Conservation (phyloP, 2,888 invertebrate genomes). For the Cheilosia pagana region DNA sequence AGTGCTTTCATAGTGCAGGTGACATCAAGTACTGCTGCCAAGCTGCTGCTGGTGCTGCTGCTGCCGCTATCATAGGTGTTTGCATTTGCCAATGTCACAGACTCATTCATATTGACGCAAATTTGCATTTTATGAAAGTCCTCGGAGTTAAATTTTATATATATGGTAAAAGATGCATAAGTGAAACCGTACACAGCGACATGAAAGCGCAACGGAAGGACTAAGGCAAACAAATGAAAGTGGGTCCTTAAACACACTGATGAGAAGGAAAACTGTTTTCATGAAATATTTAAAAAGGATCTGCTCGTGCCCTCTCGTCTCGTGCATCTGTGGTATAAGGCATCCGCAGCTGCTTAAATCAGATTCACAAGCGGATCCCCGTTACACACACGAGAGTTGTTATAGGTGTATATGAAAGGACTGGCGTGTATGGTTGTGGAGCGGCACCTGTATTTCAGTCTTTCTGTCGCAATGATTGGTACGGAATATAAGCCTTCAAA, state of each 20-base stretch:
- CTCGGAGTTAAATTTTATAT: conserved; percentile 69
- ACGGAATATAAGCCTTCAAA: conserved; percentile 72
- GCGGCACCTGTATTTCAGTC: conserved; percentile 60
- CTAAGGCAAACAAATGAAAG: conserved; percentile 72
- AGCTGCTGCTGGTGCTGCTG: conserved; percentile 28
- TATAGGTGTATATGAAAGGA: conserved; percentile 63
- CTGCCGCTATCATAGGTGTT: conserved; percentile 37
- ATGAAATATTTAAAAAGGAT: conserved; percentile 65
- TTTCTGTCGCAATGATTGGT: conserved; percentile 64
- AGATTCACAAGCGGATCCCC: conserved; percentile 66
- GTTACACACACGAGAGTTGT: conserved; percentile 66
- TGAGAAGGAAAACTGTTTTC: conserved; percentile 73
- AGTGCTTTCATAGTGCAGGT: conserved; percentile 48
- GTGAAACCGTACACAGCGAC: conserved; percentile 72
- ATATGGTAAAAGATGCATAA: conserved; percentile 73
- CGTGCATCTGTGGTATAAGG: conserved; percentile 55
- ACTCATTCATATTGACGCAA: conserved; percentile 70
- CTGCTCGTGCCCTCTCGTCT: conserved; percentile 29
- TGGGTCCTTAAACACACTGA: conserved; percentile 75
- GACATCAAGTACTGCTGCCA: conserved; percentile 49
- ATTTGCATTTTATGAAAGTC: conserved; percentile 73
- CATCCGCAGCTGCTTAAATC: conserved; percentile 66
- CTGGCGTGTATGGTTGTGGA: conserved; percentile 32
- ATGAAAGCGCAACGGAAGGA: conserved; percentile 68
- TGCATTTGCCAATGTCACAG: conserved; percentile 58